Percentiles rank a stretch among this genome's conserved stretches.
These are phyloP conservation scores for Agriopis marginaria DNA, from an alignment of 2,888 invertebrate genomes.

Conservation along the genomic window DNA sequence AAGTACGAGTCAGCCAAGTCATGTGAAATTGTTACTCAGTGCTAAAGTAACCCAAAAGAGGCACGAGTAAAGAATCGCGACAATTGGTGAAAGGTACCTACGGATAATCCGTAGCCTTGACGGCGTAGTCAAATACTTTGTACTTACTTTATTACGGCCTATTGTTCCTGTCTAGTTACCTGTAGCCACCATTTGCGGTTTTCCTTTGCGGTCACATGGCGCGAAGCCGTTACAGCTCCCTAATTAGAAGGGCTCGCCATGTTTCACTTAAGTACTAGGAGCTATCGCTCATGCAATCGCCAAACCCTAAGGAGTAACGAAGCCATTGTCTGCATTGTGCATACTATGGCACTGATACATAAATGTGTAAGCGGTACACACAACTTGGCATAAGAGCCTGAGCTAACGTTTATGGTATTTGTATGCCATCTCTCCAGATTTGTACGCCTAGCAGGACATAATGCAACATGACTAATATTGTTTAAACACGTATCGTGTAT, in stretches of 20 bases:
- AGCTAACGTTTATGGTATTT: no score
- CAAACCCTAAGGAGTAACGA: constrained; percentile 49
- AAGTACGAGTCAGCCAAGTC: no score
- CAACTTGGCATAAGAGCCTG: neutral
- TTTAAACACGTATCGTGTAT: no score
- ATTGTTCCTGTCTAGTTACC: constrained; percentile 60
- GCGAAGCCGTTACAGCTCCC: constrained; percentile 62
- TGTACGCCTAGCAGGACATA: no score
- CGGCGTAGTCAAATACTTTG: neutral
- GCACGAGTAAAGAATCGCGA: no score
- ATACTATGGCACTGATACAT: constrained; percentile 51
- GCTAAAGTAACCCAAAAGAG: no score
- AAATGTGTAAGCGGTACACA: constrained; percentile 31
- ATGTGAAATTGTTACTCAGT: no score
- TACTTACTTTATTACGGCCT: constrained; percentile 61
- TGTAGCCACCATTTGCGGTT: constrained; percentile 62
- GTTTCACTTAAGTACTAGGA: constrained; percentile 50
- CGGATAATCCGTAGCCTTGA: constrained; percentile 12
- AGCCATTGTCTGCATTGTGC: constrained; percentile 50
- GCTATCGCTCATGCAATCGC: constrained; percentile 54
- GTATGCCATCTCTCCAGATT: no score
- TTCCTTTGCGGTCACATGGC: constrained; percentile 65
- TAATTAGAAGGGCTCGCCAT: constrained; percentile 68
- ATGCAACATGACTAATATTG: no score
- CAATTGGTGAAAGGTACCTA: no score